Base-by-base conservation (phyloP, 1,140 invertebrate genomes). In the Bombus terrestris region DNA sequence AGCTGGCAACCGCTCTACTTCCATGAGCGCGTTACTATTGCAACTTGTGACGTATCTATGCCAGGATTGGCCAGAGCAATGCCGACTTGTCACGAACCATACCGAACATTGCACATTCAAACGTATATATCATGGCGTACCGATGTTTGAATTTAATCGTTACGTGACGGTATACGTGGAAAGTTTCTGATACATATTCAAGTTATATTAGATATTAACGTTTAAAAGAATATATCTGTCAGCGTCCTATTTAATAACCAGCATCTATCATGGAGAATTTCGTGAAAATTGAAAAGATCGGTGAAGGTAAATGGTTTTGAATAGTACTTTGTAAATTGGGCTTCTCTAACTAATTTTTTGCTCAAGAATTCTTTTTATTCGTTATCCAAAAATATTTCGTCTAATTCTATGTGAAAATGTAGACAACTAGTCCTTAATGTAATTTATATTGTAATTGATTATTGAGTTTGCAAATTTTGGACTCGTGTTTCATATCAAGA, bases 251-350 rank as follows among this genome's bases (percentile, higher is more conserved):
- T 74, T 43, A 12, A 25, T 15, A 3, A 10, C 28, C 0, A 22
- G 22, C 2, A 73, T 57, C 47, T 93, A 93, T n/a, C 39, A 98
- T 98, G 97, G 98, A 99, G 71, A 98, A 99, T 94, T 99, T 98
- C 94, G 93, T 97, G 71, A 98, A 98, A 95, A 97, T 99, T 86
- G 98, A 99, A 94, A 99, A 99, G 95, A 98, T 99, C 90, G 98
- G 98, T 81, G 98, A 99, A 97, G 98, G 97, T 96, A 93, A 92
- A 57, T 28, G 39, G 53, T 81, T 74, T 53, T 72, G 15, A 6
- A 77, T 77, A 77, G n/a, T 75, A 41, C 59, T 68, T 71, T 68
- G 13, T 68, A 72, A 28, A 12, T 72, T 69, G n/a, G 39, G 9
- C 5, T 71, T 71, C 10, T 47, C 13, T 13, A 69, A 39, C 68